Conservation (phyloP, 2,113 vertebrate genomes). For the Sceloporus tristichus region DNA sequence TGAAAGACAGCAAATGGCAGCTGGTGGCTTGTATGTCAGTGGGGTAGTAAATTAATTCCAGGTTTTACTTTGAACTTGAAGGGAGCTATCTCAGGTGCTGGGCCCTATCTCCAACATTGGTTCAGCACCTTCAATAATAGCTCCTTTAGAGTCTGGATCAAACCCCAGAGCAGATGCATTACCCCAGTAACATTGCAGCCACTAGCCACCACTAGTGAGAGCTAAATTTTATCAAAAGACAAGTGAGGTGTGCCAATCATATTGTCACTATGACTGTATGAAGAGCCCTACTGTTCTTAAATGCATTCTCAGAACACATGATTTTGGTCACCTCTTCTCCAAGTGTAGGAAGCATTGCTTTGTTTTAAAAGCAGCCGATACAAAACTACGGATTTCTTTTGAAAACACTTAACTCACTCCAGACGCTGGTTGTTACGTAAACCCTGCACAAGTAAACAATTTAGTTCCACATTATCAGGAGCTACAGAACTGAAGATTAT, state of each 20-base stretch:
- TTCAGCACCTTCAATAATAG: no score
- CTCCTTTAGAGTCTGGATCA: no score
- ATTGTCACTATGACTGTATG: neutral
- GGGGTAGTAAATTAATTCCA: no score
- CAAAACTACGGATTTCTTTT: conserved; percentile 70
- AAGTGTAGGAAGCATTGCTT: conserved; percentile 46
- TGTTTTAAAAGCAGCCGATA: conserved; percentile 68
- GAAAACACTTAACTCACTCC: conserved; percentile 67
- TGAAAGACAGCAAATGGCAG: no score
- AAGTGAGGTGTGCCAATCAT: neutral
- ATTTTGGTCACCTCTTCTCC: neutral
- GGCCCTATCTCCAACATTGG: no score
- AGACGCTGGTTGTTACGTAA: conserved; percentile 74
- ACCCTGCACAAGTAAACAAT: conserved; percentile 80
- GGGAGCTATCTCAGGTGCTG: no score
- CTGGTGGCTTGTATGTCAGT: no score
- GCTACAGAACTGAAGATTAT: conserved; percentile 72
- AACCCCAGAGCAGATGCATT: no score
- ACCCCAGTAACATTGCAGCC: no score
- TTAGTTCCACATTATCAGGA: conserved; percentile 76
- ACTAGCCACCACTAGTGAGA: neutral
- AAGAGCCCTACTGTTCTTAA: neutral
- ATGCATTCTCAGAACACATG: conserved; percentile 34
- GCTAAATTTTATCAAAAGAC: neutral
- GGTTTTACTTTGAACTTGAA: no score